These are phyloP conservation scores for Dolichomitus sp. DNA, from an alignment of 2,888 invertebrate genomes.

Conservation along the genomic window DNA sequence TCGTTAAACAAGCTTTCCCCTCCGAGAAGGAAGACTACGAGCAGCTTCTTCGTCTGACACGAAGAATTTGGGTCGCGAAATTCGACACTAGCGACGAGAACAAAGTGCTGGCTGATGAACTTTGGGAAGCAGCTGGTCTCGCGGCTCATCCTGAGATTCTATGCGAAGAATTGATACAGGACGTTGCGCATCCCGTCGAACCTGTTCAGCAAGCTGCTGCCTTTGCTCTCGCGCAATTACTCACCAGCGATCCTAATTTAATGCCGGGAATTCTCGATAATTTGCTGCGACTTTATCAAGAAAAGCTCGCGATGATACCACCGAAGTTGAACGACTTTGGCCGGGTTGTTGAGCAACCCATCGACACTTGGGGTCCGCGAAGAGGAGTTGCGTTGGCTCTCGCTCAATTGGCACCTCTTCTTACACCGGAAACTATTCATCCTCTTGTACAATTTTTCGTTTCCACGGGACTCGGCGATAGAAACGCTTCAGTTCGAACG, in stretches of 20 bases:
- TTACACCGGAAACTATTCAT: constrained; percentile 90
- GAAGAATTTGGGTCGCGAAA: constrained; percentile 94
- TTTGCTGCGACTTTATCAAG: constrained; percentile 92
- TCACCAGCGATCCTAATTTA: constrained; percentile 87
- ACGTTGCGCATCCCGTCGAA: constrained; percentile 93
- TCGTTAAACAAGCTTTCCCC: constrained; percentile 89
- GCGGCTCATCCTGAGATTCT: constrained; percentile 87
- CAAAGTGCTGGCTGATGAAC: constrained; percentile 88
- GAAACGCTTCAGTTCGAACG: constrained; percentile 93
- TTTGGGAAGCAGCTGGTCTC: constrained; percentile 89
- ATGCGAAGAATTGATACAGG: constrained; percentile 88
- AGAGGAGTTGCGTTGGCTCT: constrained; percentile 96
- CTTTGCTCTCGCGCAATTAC: constrained; percentile 91
- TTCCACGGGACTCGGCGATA: constrained; percentile 94
- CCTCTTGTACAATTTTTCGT: constrained; percentile 94
- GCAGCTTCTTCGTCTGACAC: constrained; percentile 89
- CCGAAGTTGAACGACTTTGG: constrained; percentile 97
- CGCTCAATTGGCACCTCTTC: constrained; percentile 92
- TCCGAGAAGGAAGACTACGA: constrained; percentile 88
- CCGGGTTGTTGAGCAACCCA: constrained; percentile 93
- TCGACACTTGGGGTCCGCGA: constrained; percentile 97
- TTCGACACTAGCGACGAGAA: constrained; percentile 94
- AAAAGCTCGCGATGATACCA: constrained; percentile 93
- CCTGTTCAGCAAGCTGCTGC: constrained; percentile 95
- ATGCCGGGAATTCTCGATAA: constrained; percentile 88